Percentiles rank a stretch among this genome's conserved stretches.
Conservation (phyloP, 2,888 invertebrate genomes). For the Tenthredo amoena region DNA sequence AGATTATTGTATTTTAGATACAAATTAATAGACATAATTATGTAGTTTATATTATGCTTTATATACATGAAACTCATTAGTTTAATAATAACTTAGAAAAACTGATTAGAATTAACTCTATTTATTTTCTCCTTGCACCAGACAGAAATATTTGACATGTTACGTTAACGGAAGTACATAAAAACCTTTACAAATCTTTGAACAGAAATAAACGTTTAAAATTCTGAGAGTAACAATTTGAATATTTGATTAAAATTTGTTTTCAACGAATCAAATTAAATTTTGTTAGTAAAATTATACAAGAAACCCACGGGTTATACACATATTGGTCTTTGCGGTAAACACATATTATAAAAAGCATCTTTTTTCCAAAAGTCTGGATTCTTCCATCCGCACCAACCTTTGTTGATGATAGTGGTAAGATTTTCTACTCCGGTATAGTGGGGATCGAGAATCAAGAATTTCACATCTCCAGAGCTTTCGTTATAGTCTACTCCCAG, state of each 20-base stretch:
- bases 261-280: not conserved
- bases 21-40: not conserved
- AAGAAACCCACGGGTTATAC: not conserved
- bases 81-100: not conserved
- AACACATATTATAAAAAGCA: constrained; percentile 97
- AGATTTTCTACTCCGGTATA: constrained; percentile 95
- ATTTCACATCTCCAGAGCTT: constrained; percentile 89
- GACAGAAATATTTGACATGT: not conserved
- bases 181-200: not conserved
- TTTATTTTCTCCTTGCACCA: not conserved
- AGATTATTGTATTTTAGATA: not conserved
- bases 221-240: not conserved
- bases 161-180: not conserved
- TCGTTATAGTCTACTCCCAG: constrained; percentile 95
- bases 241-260: not conserved
- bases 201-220: constrained; percentile 5
- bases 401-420: constrained; percentile 86
- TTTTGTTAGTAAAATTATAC: not conserved
- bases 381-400: constrained; percentile 99
- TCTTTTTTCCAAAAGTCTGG: constrained; percentile 96
- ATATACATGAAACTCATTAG: constrained; percentile 1
- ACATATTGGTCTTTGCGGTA: constrained; percentile 87
- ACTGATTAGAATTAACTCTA: not conserved
- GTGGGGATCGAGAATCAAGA: constrained; percentile 99
- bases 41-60: constrained; percentile 11